Percentiles rank a stretch among this genome's conserved stretches.
Evolutionary conservation across 2,113 vertebrate species (phyloP).

Genomic region (Cricetomys ansorgei): DNA sequence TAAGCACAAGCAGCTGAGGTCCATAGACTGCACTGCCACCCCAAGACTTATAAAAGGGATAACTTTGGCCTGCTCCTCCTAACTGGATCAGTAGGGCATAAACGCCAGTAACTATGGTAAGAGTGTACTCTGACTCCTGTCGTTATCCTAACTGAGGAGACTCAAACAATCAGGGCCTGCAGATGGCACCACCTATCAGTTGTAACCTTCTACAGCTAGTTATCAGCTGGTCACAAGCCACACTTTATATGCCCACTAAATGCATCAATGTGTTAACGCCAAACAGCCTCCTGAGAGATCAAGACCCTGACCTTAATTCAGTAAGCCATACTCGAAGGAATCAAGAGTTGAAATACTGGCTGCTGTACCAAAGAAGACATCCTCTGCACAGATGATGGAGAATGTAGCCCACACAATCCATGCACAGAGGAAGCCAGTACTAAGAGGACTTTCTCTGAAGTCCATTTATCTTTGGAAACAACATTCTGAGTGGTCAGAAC

Average conservation of each 20-base stretch:
- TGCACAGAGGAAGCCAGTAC: constrained; percentile 76
- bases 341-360: constrained; percentile 70
- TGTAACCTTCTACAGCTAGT: constrained; percentile 62
- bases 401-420: constrained; percentile 67
- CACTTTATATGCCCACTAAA: constrained; percentile 34
- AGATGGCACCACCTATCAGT: neutral
- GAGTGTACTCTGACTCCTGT: constrained; percentile 47
- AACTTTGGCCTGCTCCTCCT: constrained; percentile 67
- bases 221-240: constrained; percentile 61
- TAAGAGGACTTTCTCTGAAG: constrained; percentile 81
- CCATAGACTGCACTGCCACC: constrained; percentile 75
- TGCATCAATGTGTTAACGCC: constrained; percentile 68
- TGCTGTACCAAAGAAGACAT: constrained; percentile 70
- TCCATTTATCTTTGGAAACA: constrained; percentile 84
- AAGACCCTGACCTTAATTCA: constrained; percentile 72
- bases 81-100: neutral
- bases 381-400: constrained; percentile 78
- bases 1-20: constrained; percentile 74
- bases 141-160: constrained; percentile 33
- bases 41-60: constrained; percentile 77
- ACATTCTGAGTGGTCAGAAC: constrained; percentile 79
- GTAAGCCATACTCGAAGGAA: constrained; percentile 74
- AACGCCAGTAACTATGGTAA: constrained; percentile 11
- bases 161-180: constrained; percentile 55
- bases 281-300: constrained; percentile 67